Evolutionary conservation across 2,888 invertebrate species (phyloP).

Genomic region (Amblyteles armatorius): DNA sequence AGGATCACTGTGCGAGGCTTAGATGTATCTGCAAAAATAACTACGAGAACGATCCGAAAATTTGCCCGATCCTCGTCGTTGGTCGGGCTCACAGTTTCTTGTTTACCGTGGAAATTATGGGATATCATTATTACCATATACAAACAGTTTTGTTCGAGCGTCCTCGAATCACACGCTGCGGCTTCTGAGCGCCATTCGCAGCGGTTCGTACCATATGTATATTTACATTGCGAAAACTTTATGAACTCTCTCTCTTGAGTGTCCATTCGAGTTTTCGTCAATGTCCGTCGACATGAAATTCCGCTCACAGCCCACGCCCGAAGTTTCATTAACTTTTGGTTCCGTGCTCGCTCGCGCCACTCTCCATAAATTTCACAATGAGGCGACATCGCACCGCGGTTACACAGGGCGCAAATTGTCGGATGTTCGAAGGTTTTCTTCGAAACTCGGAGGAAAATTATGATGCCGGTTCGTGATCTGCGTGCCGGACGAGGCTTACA

Average conservation of each 20-base stretch:
- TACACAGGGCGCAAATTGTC: background rate
- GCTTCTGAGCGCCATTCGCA: slow-evolving; percentile 3
- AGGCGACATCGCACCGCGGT: background rate
- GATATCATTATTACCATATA: slow-evolving; percentile 42
- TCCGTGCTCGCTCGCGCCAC: background rate
- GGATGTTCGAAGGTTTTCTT: background rate
- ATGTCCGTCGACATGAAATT: background rate
- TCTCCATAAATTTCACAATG: background rate
- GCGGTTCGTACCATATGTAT: background rate
- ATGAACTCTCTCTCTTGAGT: background rate
- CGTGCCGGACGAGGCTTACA: background rate
- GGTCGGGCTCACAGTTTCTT: background rate
- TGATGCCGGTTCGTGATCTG: background rate
- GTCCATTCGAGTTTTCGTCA: background rate
- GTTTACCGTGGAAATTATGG: slow-evolving; percentile 49
- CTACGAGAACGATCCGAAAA: background rate
- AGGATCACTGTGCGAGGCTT: background rate
- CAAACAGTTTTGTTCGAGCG: slow-evolving; percentile 5
- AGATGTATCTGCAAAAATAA: background rate
- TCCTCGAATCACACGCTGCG: slow-evolving; percentile 4
- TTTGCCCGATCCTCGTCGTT: background rate
- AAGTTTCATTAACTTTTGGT: slow-evolving; percentile 7
- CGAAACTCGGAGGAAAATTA: slow-evolving; percentile 13
- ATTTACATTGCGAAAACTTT: slow-evolving; percentile 1
- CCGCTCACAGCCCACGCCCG: background rate